phyloP scores from a whole-genome alignment of 2,888 invertebrate genomes.

The Mythimna pallens region DNA sequence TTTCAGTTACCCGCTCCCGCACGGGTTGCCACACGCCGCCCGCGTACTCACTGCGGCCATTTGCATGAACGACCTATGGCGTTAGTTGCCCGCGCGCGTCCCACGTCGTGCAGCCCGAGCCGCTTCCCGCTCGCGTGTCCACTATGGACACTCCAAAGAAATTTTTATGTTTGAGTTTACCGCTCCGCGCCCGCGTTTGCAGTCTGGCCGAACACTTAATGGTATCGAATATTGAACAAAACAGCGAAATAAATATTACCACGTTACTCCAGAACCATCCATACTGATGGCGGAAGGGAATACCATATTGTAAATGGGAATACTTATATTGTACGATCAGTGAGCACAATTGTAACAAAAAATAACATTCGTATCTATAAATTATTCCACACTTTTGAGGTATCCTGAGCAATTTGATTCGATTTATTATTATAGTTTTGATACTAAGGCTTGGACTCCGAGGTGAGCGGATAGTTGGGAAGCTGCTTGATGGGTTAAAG shows the following conservation, averaged over 20 bases:
- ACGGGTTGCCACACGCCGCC: no score
- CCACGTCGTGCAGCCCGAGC: no score
- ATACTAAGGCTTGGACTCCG: constrained; percentile 26
- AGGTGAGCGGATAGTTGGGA: constrained; percentile 10
- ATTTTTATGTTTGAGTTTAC: no score
- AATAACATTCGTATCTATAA: constrained; percentile 38
- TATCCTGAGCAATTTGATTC: constrained; percentile 54
- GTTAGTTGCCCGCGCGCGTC: no score
- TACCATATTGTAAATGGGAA: constrained; percentile 3
- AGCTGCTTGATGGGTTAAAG: not conserved
- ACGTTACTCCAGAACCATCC: constrained; percentile 22
- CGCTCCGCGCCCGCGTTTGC: no score
- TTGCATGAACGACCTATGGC: no score
- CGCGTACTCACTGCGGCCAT: no score
- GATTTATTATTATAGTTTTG: constrained; percentile 31
- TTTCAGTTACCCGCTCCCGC: no score
- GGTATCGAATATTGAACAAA: constrained; percentile 49
- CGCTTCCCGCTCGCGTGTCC: no score
- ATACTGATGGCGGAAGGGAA: constrained; percentile 21
- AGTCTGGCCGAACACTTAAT: constrained; percentile 14
- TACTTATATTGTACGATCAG: constrained; percentile 32
- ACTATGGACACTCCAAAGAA: no score
- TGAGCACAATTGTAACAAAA: constrained; percentile 33
- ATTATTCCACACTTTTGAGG: constrained; percentile 44
- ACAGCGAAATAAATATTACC: constrained; percentile 52